These are phyloP conservation scores for Mionectes macconnelli DNA, from an alignment of 2,113 vertebrate species.

Conservation along the genomic window DNA sequence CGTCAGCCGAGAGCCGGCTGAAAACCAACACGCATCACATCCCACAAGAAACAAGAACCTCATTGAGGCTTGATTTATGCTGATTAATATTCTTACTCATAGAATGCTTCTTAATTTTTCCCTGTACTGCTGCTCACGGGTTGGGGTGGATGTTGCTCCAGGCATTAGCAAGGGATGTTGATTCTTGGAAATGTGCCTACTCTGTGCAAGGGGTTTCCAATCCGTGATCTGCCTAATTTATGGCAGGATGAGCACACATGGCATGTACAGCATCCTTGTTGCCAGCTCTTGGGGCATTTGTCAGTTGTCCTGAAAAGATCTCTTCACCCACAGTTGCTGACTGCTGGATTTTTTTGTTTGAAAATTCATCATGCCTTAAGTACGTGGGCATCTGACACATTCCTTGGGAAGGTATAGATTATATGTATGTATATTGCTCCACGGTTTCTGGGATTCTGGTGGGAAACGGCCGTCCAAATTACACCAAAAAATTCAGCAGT, in stretches of 20 bases:
- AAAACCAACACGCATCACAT: background rate
- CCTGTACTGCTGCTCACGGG: accelerated
- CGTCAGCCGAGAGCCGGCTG: background rate
- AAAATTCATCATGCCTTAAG: background rate
- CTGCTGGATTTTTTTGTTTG: background rate
- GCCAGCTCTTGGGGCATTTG: background rate
- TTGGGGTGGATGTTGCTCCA: background rate
- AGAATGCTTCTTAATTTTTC: background rate
- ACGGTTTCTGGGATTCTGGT: background rate
- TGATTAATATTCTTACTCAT: background rate
- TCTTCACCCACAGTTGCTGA: background rate
- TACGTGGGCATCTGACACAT: background rate
- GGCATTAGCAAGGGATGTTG: background rate
- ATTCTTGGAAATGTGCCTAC: accelerated
- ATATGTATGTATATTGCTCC: background rate
- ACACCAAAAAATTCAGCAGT: background rate
- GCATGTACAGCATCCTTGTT: background rate
- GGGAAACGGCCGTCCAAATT: background rate
- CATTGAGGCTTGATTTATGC: background rate
- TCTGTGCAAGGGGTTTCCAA: background rate
- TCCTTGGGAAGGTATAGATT: background rate
- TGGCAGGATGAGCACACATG: background rate
- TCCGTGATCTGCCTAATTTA: background rate
- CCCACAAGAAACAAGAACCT: background rate
- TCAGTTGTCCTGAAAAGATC: background rate